phyloP scores from a whole-genome alignment of 2,113 vertebrate genomes.

The Myotis brandtii region DNA sequence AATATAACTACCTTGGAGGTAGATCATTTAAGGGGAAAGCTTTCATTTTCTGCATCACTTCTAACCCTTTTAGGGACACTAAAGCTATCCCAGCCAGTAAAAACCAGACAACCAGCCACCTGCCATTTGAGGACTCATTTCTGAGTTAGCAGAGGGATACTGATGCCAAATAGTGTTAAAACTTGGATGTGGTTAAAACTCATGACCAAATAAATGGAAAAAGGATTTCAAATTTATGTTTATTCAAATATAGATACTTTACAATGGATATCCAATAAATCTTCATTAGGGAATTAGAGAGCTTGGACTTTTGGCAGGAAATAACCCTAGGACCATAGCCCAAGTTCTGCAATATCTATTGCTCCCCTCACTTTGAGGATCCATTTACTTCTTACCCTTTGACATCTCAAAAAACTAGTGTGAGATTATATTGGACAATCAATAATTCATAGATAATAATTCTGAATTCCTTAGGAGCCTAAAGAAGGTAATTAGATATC shows the following conservation, averaged over 20 bases:
- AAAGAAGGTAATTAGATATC: conserved; percentile 79
- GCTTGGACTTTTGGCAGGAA: neutral
- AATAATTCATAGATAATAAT: conserved; percentile 80
- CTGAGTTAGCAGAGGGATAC: neutral
- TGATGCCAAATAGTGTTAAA: neutral
- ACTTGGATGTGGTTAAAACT: neutral
- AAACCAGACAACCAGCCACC: neutral
- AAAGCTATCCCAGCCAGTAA: neutral
- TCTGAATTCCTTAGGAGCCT: neutral
- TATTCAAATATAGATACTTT: neutral
- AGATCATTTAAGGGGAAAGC: neutral
- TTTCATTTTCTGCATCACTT: neutral
- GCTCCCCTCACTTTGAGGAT: conserved; percentile 4
- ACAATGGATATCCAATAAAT: neutral
- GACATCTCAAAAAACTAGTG: conserved; percentile 77
- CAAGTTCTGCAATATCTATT: neutral
- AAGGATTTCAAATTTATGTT: neutral
- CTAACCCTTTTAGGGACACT: neutral
- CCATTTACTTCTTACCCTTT: conserved; percentile 34
- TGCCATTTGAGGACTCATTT: neutral
- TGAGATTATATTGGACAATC: conserved; percentile 71
- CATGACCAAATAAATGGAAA: neutral
- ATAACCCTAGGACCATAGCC: neutral
- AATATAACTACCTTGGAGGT: neutral
- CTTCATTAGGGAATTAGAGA: neutral